Evolutionary conservation across 2,113 vertebrate genomes (phyloP).

Genomic region (Podarcis raffonei): DNA sequence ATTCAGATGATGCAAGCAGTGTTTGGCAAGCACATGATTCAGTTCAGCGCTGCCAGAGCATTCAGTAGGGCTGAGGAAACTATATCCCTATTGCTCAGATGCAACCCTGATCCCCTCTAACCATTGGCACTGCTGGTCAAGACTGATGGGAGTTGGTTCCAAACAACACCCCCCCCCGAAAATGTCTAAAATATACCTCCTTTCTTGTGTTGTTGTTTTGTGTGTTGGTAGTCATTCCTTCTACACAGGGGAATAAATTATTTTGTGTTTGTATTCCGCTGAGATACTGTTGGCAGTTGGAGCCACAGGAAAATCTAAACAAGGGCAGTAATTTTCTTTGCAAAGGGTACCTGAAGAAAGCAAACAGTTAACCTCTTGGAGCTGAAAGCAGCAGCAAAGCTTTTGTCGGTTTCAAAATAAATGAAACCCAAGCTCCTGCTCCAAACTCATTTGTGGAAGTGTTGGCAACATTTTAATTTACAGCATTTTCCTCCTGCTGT

Average conservation of each 20-base stretch:
- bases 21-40: neutral
- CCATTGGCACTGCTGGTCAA: too few species aligned
- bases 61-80: neutral
- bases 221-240: neutral
- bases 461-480: conserved; percentile 2
- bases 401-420: conserved; percentile 18
- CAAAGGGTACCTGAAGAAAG: conserved; percentile 53
- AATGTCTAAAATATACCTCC: neutral
- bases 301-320: conserved; percentile 48
- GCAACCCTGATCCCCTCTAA: too few species aligned
- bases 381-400: neutral
- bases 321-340: conserved; percentile 50
- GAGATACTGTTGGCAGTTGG: conserved; percentile 67
- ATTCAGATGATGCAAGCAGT: neutral
- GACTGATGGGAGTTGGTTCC: too few species aligned
- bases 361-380: neutral
- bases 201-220: neutral
- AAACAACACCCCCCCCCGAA: neutral
- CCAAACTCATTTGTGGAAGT: conserved; percentile 34
- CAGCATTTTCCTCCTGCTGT: conserved; percentile 21
- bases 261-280: conserved; percentile 52
- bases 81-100: too few species aligned
- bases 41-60: neutral
- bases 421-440: neutral
- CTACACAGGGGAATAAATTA: conserved; percentile 63